A percentile compares a stretch with the other conserved stretches of the same genome.
phyloP scores from a whole-genome alignment of 2,113 vertebrate genomes.

The Pomatostomus ruficeps region DNA sequence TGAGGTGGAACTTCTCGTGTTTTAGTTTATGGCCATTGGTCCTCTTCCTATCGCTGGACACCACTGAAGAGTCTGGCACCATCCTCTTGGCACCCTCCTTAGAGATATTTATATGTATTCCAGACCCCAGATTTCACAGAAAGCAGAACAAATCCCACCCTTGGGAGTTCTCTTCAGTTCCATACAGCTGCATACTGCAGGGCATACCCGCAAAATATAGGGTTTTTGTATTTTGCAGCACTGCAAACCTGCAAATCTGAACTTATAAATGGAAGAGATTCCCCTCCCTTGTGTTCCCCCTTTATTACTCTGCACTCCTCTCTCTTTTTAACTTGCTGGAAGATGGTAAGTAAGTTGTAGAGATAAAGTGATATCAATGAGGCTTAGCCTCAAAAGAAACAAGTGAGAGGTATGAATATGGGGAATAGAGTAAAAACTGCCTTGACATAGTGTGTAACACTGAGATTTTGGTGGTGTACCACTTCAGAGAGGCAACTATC shows the following conservation, averaged over 20 bases:
- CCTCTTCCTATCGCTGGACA: too few species aligned
- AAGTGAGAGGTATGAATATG: neutral
- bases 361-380: neutral
- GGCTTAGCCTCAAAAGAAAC: neutral
- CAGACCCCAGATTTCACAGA: constrained; percentile 29
- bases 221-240: constrained; percentile 55
- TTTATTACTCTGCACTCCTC: neutral
- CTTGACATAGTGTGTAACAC: neutral
- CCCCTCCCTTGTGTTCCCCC: neutral
- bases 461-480: neutral
- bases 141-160: constrained; percentile 58
- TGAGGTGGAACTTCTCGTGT: neutral
- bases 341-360: neutral
- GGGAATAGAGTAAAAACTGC: neutral
- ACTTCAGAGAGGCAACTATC: neutral
- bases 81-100: neutral
- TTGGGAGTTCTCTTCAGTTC: constrained; percentile 52
- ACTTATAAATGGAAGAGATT: neutral
- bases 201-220: constrained; percentile 63
- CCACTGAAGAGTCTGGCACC: neutral
- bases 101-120: neutral
- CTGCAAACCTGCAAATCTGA: constrained; percentile 26
- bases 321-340: neutral
- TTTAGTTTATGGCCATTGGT: neutral
- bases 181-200: constrained; percentile 61